Percentiles rank a stretch among this genome's conserved stretches.
Conservation (phyloP, 92 coral and sea anemone genomes). For the Pocillopora meandrina region DNA sequence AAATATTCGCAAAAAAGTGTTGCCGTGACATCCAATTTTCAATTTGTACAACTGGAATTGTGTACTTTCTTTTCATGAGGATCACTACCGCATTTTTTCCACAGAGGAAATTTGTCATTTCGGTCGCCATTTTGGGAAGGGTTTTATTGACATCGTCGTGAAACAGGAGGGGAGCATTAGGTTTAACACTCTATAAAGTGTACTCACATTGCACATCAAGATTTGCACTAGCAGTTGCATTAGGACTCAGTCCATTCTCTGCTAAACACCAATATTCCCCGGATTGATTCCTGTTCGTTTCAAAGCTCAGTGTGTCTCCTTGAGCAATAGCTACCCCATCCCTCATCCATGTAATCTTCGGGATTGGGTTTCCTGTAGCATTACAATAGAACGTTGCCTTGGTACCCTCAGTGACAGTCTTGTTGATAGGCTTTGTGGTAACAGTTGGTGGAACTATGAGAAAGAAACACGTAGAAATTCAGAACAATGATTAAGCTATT, state of each 20-base stretch:
- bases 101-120: too few relatives aligned
- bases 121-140: too few relatives aligned
- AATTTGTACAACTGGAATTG: too few relatives aligned
- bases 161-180: too few relatives aligned
- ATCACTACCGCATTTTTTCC: too few relatives aligned
- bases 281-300: slow-evolving; percentile 2
- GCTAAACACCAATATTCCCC: slow-evolving; percentile 32
- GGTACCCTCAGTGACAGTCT: slow-evolving; percentile 9
- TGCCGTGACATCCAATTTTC: too few relatives aligned
- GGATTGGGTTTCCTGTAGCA: slow-evolving; percentile 26
- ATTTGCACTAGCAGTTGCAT: background rate
- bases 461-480: background rate
- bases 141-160: too few relatives aligned
- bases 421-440: background rate
- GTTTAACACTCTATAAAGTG: too few relatives aligned
- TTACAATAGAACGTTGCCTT: background rate
- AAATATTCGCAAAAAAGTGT: too few relatives aligned
- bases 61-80: too few relatives aligned
- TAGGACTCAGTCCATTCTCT: background rate
- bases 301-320: background rate
- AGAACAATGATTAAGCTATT: too few relatives aligned
- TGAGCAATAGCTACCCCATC: background rate
- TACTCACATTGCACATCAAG: slow-evolving; percentile 26
- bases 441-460: background rate
- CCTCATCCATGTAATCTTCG: slow-evolving; percentile 7